Percentiles rank a stretch among this genome's conserved stretches.
Evolutionary conservation across 35 echinoderm and acorn worm genomes (phyloP).

Genomic region (Patiria miniata): DNA sequence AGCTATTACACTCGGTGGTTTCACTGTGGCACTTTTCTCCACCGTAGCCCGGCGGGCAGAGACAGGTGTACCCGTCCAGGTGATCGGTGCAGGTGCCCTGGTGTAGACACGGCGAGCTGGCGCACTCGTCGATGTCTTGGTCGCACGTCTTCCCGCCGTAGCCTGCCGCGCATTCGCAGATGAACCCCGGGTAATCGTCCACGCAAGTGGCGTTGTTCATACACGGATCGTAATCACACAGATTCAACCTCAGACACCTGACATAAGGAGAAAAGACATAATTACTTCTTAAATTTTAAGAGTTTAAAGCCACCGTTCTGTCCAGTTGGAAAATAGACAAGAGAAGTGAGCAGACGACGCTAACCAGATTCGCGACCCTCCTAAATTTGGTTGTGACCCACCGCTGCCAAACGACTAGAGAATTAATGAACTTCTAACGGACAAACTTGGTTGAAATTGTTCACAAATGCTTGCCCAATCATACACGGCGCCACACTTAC

Average conservation of each 20-base stretch:
- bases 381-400: too few relatives aligned
- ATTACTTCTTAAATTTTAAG: too few relatives aligned
- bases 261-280: too few relatives aligned
- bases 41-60: slow-evolving; percentile 46
- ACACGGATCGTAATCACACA: slow-evolving; percentile 38
- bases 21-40: slow-evolving; percentile 55
- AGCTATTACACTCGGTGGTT: slow-evolving; percentile 61
- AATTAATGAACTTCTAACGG: too few relatives aligned
- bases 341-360: too few relatives aligned
- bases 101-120: slow-evolving; percentile 42
- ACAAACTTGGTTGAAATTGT: too few relatives aligned
- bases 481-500: not conserved
- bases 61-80: slow-evolving; percentile 36
- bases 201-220: slow-evolving; percentile 46
- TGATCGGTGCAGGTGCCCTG: slow-evolving; percentile 59
- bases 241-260: slow-evolving; percentile 1
- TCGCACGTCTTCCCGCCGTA: slow-evolving; percentile 71
- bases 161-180: slow-evolving; percentile 63
- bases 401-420: too few relatives aligned
- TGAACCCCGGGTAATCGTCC: slow-evolving; percentile 39
- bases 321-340: too few relatives aligned
- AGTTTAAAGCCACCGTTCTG: too few relatives aligned
- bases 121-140: slow-evolving; percentile 79
- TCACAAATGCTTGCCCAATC: not conserved
- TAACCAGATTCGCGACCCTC: too few relatives aligned